phyloP scores from a whole-genome alignment of 1,140 invertebrate species.

The silkworm (Bombyx mori) region ASM3026992v2 NC_085124.1:8967501-8968000 shows the following conservation, averaged over 20 bases:
- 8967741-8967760: slow-evolving; percentile 47
- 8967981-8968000: slow-evolving; percentile 3
- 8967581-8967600: too few relatives aligned
- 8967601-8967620: too few relatives aligned
- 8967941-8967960: slow-evolving; percentile 54
- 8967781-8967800: slow-evolving; percentile 60
- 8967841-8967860: slow-evolving; percentile 53
- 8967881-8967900: slow-evolving; percentile 63
- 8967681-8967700: slow-evolving; percentile 26
- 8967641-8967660: neutral
- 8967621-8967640: neutral
- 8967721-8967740: slow-evolving; percentile 44
- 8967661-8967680: neutral
- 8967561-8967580: too few relatives aligned
- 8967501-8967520: too few relatives aligned
- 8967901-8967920: slow-evolving; percentile 67
- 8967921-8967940: slow-evolving; percentile 60
- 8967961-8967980: slow-evolving; percentile 55
- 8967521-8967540: too few relatives aligned
- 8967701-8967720: slow-evolving; percentile 31
- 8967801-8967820: slow-evolving; percentile 47
- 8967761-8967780: slow-evolving; percentile 55
- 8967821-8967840: slow-evolving; percentile 50
- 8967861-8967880: slow-evolving; percentile 59
- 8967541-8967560: too few relatives aligned